A percentile compares a stretch with the other conserved stretches of the same genome.
phyloP scores from a whole-genome alignment of 1,140 invertebrate species.

The Lordiphosa mommai region DNA sequence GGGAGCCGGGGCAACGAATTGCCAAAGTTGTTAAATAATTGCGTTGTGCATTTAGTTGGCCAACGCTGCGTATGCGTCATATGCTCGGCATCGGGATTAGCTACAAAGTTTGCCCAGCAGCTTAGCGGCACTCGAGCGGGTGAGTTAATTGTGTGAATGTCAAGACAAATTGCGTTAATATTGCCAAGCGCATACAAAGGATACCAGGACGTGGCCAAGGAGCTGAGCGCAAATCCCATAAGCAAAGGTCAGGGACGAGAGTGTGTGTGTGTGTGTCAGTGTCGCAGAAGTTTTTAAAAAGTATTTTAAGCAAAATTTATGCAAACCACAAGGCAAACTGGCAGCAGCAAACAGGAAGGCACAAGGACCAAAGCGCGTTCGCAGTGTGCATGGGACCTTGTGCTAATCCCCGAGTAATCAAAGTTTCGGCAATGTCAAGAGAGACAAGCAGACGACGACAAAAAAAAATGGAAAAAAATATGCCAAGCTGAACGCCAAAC shows the following conservation, averaged over 20 bases:
- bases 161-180: constrained; percentile 78
- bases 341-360: constrained; percentile 25
- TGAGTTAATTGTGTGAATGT: constrained; percentile 79
- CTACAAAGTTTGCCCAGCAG: constrained; percentile 51
- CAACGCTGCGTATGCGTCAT: constrained; percentile 55
- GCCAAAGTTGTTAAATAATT: constrained; percentile 76
- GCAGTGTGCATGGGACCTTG: constrained; percentile 16
- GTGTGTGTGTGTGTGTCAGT: constrained; percentile 34
- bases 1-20: constrained; percentile 30
- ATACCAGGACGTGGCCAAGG: constrained; percentile 15
- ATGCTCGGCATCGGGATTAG: constrained; percentile 57
- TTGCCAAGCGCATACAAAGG: constrained; percentile 49
- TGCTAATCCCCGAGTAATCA: constrained; percentile 77
- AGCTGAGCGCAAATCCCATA: constrained; percentile 26
- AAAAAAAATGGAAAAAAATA: constrained; percentile 14
- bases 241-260: constrained; percentile 30
- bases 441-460: constrained; percentile 34
- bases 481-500: constrained; percentile 43
- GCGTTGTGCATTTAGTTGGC: constrained; percentile 59
- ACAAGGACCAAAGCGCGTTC: not conserved
- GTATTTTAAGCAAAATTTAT: constrained; percentile 77
- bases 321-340: constrained; percentile 71
- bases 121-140: constrained; percentile 58
- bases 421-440: constrained; percentile 69
- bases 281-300: constrained; percentile 75